Evolutionary conservation across 2,888 invertebrate species (phyloP), one percentile per base, ranked within the genome.

Genomic region (Sinohyriopsis cumingii): DNA sequence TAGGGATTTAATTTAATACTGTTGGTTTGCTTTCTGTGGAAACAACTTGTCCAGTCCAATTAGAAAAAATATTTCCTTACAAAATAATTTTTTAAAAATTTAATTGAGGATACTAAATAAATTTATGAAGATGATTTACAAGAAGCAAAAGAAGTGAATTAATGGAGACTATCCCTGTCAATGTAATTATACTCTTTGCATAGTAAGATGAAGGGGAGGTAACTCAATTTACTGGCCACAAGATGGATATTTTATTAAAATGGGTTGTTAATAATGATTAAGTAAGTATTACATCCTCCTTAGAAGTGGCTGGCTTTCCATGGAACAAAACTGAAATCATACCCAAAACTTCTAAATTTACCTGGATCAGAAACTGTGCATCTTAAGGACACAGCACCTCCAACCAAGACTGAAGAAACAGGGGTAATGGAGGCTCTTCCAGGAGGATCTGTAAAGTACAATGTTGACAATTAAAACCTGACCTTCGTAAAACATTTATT

Each of bases 371-470:
- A 67, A 20, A 79, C 67, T 7, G 69, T 60, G 69, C 82, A 82
- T 15, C 68, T 69, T 22, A 82, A 67, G 9, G 62, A 65, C 20
- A 80, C 59, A 22, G 67, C 57, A 33, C 79, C 71, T 25, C 83
- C 82, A 1, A 82, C 79, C n/a, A 79, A 74, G 18, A 82, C 76
- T 20, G 84, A 77, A 33, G 76, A 69, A 1, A 80, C 75, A 4
- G 81, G 81, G 12, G 63, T 70, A 19, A 85, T 81, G 18, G 70
- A 72, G 3, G 84, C 83, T 59, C 72, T 66, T 24, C 85, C 84
- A 28, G 85, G 85, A 0, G 72, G 64, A 69, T 83, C 85, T 85
- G 77, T 19, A 71, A 72, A 61, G 62, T 56, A 59, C 20, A 67
- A 18, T 15, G 45, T 68, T 25, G 53, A 68, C n/a, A 59, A 59